These are phyloP conservation scores for Bruchidius siliquastri DNA, from an alignment of 2,888 invertebrate species.

Conservation along the genomic window DNA sequence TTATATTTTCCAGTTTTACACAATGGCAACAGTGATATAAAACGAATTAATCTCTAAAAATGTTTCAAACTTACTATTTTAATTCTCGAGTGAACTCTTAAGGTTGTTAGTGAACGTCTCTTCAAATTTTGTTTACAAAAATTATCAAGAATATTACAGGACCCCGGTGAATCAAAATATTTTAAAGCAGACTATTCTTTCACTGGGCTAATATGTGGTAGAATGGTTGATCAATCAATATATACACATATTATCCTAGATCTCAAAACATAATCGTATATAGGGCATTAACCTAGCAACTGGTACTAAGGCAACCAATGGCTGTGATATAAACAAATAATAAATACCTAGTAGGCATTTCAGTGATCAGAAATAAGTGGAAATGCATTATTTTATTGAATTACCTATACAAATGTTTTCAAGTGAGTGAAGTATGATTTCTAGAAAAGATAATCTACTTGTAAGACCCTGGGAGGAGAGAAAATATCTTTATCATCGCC, in stretches of 20 bases:
- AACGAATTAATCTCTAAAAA: too few relatives aligned
- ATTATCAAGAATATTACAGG: too few relatives aligned
- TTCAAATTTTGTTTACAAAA: too few relatives aligned
- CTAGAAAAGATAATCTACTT: conserved; percentile 65
- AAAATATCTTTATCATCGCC: conserved; percentile 63
- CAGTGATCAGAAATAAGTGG: neutral
- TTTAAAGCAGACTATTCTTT: too few relatives aligned
- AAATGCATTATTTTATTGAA: neutral
- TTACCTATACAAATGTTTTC: neutral
- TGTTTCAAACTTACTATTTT: too few relatives aligned
- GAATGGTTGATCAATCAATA: neutral
- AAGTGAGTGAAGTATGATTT: conserved; percentile 53
- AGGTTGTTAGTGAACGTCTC: too few relatives aligned
- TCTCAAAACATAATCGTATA: neutral
- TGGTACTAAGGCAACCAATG: neutral
- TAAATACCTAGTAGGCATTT: neutral
- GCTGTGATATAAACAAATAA: neutral
- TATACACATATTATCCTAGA: neutral
- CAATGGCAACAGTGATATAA: too few relatives aligned
- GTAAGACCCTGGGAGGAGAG: conserved; percentile 67
- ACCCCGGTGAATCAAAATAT: too few relatives aligned
- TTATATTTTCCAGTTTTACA: too few relatives aligned
- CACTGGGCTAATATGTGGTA: neutral
- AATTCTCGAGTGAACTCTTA: too few relatives aligned
- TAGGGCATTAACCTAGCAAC: neutral